Base-by-base conservation (phyloP, 2,888 invertebrate genomes). In the Hirudinaria manillensis region DNA sequence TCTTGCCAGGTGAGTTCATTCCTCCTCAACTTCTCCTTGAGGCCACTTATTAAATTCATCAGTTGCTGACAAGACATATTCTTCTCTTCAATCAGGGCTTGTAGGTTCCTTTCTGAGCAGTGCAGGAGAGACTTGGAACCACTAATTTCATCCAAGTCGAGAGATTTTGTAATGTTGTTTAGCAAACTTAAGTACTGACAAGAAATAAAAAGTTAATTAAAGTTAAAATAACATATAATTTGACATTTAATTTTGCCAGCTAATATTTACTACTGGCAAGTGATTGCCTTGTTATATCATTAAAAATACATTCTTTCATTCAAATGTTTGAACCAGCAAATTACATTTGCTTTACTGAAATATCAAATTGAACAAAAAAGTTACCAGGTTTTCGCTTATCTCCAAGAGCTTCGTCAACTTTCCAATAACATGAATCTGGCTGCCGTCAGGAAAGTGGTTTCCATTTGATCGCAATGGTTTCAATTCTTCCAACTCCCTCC, bases 401-500 rank as follows among this genome's bases (percentile, higher is more conserved):
- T 61, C 45, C 45, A 45, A 45, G 16, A 45, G 45, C 45, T 45
- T 45, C 16, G 45, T 45, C 45, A 45, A 45, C 45, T 45, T 45
- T 45, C 45, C 45, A 45, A 45, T 45, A 45, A 45, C 45, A 45
- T 45, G 45, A 45, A 45, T 45, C 45, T 45, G 45, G 16, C 13
- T 45, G 29, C n/a, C n/a, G 3, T 16, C 24, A 61, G 61, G 61
- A 4, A 27, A 27, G n/a, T 27, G 24, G 61, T n/a, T 61, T 24
- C 24, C 24, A 61, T 61, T n/a, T 24, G 29, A 61, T 10, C 24
- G 7, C 29, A 16, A n/a, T 29, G 32, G 7, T 13, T 34, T 34
- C 68, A 68, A 29, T 68, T 68, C 68, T 34, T 68, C 68, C 29
- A 68, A 29, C 36, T 85, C 84, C 78, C 84, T 85, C 81, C 85